Percentiles rank a stretch among this genome's conserved stretches.
Conservation (phyloP, 2,888 invertebrate genomes). For the Spialia ferax region DNA sequence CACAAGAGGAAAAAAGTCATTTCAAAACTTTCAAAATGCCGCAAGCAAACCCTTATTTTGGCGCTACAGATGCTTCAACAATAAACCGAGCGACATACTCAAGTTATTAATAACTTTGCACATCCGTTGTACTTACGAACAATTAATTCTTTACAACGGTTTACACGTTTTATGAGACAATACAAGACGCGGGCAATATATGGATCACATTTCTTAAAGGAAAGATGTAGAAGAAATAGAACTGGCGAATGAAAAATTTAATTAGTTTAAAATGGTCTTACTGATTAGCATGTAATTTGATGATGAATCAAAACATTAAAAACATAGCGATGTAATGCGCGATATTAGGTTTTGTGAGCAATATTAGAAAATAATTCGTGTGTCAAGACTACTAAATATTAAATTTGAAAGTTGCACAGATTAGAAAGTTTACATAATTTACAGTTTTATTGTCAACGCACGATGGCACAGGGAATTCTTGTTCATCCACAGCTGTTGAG, state of each 20-base stretch:
- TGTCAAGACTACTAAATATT: too few species aligned
- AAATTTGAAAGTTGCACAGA: too few species aligned
- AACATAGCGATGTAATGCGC: too few species aligned
- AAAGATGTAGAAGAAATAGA: not conserved
- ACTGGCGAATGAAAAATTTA: not conserved
- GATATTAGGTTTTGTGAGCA: too few species aligned
- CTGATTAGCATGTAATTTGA: too few species aligned
- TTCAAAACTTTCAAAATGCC: not conserved
- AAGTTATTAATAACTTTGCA: conserved; percentile 47
- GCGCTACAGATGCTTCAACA: conserved; percentile 24
- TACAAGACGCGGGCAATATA: not conserved
- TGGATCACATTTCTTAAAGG: not conserved
- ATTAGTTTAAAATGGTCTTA: not conserved
- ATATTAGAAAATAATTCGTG: too few species aligned
- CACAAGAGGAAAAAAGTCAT: not conserved
- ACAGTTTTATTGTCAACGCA: too few species aligned
- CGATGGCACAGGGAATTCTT: too few species aligned
- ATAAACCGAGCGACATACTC: conserved; percentile 41
- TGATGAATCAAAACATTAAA: too few species aligned
- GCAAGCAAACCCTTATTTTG: conserved; percentile 4
- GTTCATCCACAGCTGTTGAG: too few species aligned
- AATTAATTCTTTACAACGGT: conserved; percentile 35
- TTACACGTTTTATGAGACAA: conserved; percentile 21
- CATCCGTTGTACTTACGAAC: conserved; percentile 35
- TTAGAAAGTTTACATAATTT: too few species aligned